Conservation (phyloP, 2,113 vertebrate genomes). For the Piprites chloris region DNA sequence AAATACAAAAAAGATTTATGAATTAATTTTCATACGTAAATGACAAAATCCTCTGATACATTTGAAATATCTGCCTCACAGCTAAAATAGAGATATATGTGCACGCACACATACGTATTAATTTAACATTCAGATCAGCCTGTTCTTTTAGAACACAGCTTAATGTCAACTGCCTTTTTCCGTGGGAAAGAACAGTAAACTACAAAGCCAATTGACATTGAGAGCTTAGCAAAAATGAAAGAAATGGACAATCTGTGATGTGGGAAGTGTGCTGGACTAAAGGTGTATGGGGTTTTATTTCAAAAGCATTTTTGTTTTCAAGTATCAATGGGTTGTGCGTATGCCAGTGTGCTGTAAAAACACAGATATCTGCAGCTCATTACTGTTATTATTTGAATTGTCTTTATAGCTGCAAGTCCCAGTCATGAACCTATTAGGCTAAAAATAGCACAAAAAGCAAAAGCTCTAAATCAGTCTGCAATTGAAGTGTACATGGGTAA, state of each 20-base stretch:
- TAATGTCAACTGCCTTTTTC: conserved; percentile 28
- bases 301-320: neutral
- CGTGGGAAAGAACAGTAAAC: conserved; percentile 15
- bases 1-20: conserved; percentile 72
- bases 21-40: conserved; percentile 74
- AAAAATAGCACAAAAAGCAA: neutral
- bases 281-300: neutral
- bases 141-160: conserved; percentile 19
- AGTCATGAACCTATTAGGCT: neutral
- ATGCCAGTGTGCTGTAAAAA: neutral
- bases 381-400: neutral
- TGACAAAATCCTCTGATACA: conserved; percentile 55
- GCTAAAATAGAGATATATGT: conserved; percentile 46
- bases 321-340: neutral
- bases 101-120: neutral
- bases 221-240: neutral
- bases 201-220: conserved; percentile 25
- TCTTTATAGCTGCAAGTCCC: neutral
- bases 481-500: neutral
- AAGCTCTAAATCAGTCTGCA: neutral
- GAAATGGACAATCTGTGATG: neutral
- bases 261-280: neutral
- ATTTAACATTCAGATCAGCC: conserved; percentile 32
- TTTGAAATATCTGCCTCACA: conserved; percentile 36
- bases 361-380: neutral